Conservation (phyloP, 2,888 invertebrate species). For the Tachystola acroxantha region DNA sequence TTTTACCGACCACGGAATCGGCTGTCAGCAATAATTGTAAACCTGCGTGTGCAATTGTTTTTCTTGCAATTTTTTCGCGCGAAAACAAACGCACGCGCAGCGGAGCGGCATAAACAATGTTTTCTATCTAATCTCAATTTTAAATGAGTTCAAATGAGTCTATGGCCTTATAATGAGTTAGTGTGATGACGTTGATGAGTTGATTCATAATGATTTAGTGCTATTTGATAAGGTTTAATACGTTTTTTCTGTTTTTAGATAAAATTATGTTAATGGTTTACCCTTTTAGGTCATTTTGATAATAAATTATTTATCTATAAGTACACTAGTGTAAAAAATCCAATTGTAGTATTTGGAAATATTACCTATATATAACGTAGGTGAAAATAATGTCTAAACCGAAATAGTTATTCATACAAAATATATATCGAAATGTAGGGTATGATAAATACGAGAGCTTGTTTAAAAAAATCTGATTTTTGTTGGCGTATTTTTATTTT, state of each 20-base stretch:
- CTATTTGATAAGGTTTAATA: slow-evolving; percentile 2
- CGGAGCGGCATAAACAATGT: slow-evolving; percentile 22
- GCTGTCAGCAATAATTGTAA: not conserved
- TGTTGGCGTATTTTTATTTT: no score
- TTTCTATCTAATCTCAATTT: slow-evolving; percentile 44
- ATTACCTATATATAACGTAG: no score
- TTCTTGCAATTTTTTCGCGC: slow-evolving; percentile 1
- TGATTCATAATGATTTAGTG: slow-evolving; percentile 9
- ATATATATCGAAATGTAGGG: no score
- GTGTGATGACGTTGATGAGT: slow-evolving; percentile 12
- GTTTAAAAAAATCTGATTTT: no score
- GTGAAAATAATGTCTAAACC: no score
- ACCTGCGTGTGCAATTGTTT: not conserved
- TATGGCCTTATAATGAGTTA: slow-evolving; percentile 8
- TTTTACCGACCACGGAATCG: slow-evolving; percentile 1
- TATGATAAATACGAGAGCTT: no score
- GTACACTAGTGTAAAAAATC: no score
- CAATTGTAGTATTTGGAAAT: no score
- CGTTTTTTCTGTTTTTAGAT: not conserved
- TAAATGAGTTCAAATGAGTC: slow-evolving; percentile 24
- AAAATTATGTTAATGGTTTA: not conserved
- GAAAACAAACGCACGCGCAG: not conserved
- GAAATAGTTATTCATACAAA: no score
- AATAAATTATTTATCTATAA: no score
- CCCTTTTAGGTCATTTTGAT: no score